Evolutionary conservation across 2,888 invertebrate genomes (phyloP), one percentile per base, ranked within the genome.

Genomic region (Leptarthrus brevirostris): DNA sequence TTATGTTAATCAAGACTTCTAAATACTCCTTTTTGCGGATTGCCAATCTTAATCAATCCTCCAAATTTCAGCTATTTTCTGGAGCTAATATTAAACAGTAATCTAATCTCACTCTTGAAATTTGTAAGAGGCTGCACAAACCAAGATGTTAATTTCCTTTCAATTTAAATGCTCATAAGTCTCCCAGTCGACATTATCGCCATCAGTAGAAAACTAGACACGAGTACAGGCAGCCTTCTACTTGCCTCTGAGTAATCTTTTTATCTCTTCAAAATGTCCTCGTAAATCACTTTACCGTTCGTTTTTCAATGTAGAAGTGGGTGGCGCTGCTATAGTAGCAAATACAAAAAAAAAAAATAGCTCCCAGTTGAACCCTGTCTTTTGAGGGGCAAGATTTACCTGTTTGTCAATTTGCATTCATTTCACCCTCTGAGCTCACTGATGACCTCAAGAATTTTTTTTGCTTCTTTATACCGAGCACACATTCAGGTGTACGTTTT

Each of bases 381-480:
- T 64, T n/a, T 5, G 8, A 24, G 64, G 36, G 24, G n/a, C n/a
- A n/a, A 64, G 64, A 47, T 64, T 47, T 64, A 64, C 64, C 64
- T 64, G 64, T 64, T 64, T 64, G 64, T 64, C 64, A 47, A 64
- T 64, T 64, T 64, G 64, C 64, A 64, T 64, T 64, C 44, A 44
- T 64, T 22, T 47, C 64, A 24, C n/a, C 24, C 47, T 10, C 14
- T 64, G 18, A 16, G 44, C 64, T 47, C 47, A 36, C 58, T 34
- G 58, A 58, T 58, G 58, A 58, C 64, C 44, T 64, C 44, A 64
- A 64, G 64, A 64, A 24, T 44, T 64, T 22, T 24, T 3, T 64
- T 16, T 20, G 18, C 36, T 40, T 47, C 24, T 47, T 24, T 40
- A 40, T 14, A 16, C 40, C 40, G 34, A 44, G 64, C 64, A 64